A percentile compares a stretch with the other conserved stretches of the same genome.
Conservation (phyloP, 1,140 invertebrate genomes). For the Nilaparvata lugens region DNA sequence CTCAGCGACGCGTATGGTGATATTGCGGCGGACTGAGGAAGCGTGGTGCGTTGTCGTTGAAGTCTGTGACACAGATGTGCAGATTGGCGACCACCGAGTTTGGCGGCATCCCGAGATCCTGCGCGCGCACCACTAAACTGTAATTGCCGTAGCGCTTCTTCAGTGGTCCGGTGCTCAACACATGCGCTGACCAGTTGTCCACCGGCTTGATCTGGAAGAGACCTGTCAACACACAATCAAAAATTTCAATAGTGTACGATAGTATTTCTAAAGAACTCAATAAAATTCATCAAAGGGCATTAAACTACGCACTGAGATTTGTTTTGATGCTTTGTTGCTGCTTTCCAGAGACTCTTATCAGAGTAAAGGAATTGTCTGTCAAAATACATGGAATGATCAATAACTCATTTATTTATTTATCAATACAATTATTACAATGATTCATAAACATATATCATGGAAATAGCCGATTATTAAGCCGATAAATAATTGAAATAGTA, state of each 20-base stretch:
- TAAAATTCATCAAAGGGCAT: no score
- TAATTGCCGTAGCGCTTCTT: slow-evolving; percentile 83
- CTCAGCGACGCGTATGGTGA: slow-evolving; percentile 77
- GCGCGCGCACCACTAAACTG: slow-evolving; percentile 49
- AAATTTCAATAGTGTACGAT: no score
- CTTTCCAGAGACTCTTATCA: no score
- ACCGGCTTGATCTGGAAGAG: slow-evolving; percentile 62
- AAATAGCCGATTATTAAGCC: no score
- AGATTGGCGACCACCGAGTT: slow-evolving; percentile 58
- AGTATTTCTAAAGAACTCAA: not conserved
- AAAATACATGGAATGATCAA: no score
- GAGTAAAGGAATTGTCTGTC: no score
- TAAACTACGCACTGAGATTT: no score
- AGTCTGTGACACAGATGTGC: slow-evolving; percentile 75
- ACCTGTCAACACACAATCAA: slow-evolving; percentile 36
- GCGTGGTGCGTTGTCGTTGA: slow-evolving; percentile 80
- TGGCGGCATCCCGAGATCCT: slow-evolving; percentile 64
- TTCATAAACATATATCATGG: no score
- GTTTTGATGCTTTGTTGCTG: no score
- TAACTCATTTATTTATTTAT: no score
- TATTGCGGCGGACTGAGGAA: slow-evolving; percentile 80
- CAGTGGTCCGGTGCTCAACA: slow-evolving; percentile 59
- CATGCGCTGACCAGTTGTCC: slow-evolving; percentile 61
- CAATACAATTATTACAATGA: no score
- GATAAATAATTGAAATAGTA: no score